phyloP scores from a whole-genome alignment of 2,797 vertebrate genomes.

The Channa striata region DNA sequence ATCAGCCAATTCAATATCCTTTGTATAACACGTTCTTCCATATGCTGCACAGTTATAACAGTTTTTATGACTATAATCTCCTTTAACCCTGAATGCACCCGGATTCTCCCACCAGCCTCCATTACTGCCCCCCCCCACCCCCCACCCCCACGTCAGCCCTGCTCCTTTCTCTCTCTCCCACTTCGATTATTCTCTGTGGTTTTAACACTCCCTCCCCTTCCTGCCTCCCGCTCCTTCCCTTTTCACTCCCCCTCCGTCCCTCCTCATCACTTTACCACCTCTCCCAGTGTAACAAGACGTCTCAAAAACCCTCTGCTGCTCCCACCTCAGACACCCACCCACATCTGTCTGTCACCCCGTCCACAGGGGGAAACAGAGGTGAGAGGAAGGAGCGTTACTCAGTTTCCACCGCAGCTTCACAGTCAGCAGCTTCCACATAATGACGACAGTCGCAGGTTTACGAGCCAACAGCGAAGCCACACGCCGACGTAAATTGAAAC shows the following conservation, averaged over 20 bases:
- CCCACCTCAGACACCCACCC: slow-evolving; percentile 36
- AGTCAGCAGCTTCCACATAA: slow-evolving; percentile 18
- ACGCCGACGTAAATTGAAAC: neutral
- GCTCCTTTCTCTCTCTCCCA: slow-evolving; percentile 22
- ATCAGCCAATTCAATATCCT: too few relatives aligned
- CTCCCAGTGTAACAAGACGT: slow-evolving; percentile 21
- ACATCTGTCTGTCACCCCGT: slow-evolving; percentile 53
- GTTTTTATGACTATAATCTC: slow-evolving; percentile 11
- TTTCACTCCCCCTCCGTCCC: neutral
- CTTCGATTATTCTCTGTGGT: slow-evolving; percentile 82
- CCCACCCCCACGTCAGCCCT: neutral
- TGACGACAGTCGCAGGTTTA: slow-evolving; percentile 11
- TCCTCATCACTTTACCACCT: slow-evolving; percentile 25
- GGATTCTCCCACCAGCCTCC: too few relatives aligned
- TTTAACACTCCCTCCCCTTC: slow-evolving; percentile 88
- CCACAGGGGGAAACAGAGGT: slow-evolving; percentile 7
- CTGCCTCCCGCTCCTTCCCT: slow-evolving; percentile 74
- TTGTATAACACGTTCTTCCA: too few relatives aligned
- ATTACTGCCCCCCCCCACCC: too few relatives aligned
- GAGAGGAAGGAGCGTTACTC: slow-evolving; percentile 6
- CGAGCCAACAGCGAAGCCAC: slow-evolving; percentile 8
- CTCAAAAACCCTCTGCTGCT: slow-evolving; percentile 30
- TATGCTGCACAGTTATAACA: neutral
- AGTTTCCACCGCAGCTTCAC: slow-evolving; percentile 5
- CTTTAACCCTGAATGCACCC: neutral